Evolutionary conservation across 1,140 invertebrate genomes (phyloP), one percentile per base, ranked within the genome.

Genomic region (Drosophila tsacasi): DNA sequence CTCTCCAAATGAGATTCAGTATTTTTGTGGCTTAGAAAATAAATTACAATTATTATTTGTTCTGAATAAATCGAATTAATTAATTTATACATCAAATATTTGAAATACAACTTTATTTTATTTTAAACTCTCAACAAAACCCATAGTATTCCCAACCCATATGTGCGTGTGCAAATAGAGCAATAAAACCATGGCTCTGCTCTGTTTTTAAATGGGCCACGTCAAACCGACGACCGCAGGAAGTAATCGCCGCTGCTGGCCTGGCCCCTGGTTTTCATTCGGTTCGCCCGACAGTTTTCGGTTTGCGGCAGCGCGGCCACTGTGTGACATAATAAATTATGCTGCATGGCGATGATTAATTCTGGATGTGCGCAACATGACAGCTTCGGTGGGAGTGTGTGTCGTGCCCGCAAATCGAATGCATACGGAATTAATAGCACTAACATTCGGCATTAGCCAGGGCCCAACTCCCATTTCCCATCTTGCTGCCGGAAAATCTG

Each of bases 271-370:
- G 72, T 30, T 76, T 57, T 71, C 50, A 54, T 37, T 72, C n/a
- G 23, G 60, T 64, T 42, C 59, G 35, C 30, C 52, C 15, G 42
- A 32, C 59, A 63, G 50, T 49, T 67, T 78, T 71, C 39, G 40
- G 75, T 52, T 68, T 81, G 76, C 25, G 71, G 73, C 71, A 44
- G 84, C 63, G 77, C 63, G 77, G 69, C 65, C 55, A 50, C 77
- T 81, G 81, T 89, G 85, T 85, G 85, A 90, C 85, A 90, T 85
- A 90, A 90, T 90, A 90, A 90, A 90, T 90, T 90, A 90, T 90
- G 85, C 85, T 90, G 85, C 85, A 82, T 74, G 71, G 64, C 81
- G 65, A 91, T 90, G 85, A 90, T 90, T 90, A 90, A 90, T 90
- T 85, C 72, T 81, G 74, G 79, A 79, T 90, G 67, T 59, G 79